These are phyloP conservation scores for Cydia fagiglandana DNA, from an alignment of 1,140 invertebrate genomes.

Conservation along the genomic window DNA sequence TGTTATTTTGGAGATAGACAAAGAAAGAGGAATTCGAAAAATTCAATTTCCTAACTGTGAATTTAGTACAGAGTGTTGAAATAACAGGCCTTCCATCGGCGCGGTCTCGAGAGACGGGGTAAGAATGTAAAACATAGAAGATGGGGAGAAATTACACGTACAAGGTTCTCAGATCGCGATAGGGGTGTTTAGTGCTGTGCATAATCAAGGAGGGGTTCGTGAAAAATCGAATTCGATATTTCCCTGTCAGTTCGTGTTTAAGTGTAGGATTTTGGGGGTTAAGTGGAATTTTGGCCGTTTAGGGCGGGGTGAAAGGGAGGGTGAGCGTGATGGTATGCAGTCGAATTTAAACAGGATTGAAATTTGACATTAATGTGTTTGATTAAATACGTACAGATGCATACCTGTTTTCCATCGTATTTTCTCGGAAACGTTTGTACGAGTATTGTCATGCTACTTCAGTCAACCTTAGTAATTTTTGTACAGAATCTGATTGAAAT, in stretches of 20 bases:
- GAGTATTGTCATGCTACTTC: too few relatives aligned
- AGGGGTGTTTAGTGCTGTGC: conserved; percentile 28
- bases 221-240: conserved; percentile 32
- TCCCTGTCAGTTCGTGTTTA: conserved; percentile 22
- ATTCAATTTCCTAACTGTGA: conserved; percentile 72
- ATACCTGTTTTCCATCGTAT: too few relatives aligned
- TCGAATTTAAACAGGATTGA: not conserved
- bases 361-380: not conserved
- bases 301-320: not conserved
- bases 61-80: conserved; percentile 71
- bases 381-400: not conserved
- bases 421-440: too few relatives aligned
- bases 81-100: conserved; percentile 60
- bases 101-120: conserved; percentile 51
- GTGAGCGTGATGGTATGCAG: not conserved
- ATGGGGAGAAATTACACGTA: conserved; percentile 61
- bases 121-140: conserved; percentile 68
- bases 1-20: conserved; percentile 44
- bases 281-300: conserved; percentile 19
- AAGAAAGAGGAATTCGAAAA: conserved; percentile 65
- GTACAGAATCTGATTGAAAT: too few relatives aligned
- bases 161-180: conserved; percentile 33
- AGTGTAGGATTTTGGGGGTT: conserved; percentile 27
- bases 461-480: too few relatives aligned
- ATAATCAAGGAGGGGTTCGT: conserved; percentile 28